Conservation (phyloP, 2,113 vertebrate species). For the Istiophorus platypterus region DNA sequence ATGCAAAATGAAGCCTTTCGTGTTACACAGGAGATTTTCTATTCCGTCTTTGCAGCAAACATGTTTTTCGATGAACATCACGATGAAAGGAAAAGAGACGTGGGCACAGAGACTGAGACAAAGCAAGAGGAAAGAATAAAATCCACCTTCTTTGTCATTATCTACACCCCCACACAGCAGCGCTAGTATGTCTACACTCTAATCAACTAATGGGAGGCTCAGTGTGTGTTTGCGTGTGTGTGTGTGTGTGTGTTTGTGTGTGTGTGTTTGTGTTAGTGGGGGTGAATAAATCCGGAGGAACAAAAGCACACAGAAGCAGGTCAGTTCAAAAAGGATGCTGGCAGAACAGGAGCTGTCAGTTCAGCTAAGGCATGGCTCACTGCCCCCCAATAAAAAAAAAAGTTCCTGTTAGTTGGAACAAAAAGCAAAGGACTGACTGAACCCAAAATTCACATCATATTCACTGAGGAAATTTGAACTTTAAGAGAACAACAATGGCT, state of each 20-base stretch:
- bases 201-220: conserved; percentile 64
- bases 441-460: conserved; percentile 19
- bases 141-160: conserved; percentile 18
- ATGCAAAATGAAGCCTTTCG: conserved; percentile 44
- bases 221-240: conserved; percentile 11
- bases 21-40: conserved; percentile 23
- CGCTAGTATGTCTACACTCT: conserved; percentile 6
- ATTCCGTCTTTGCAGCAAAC: conserved; percentile 5
- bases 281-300: conserved; percentile 57
- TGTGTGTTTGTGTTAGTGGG: conserved; percentile 27
- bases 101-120: not conserved
- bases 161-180: conserved; percentile 7
- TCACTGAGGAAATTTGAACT: not conserved
- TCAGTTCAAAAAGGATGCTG: conserved; percentile 66
- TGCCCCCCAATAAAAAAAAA: conserved; percentile 58
- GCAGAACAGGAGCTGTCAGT: conserved; percentile 72
- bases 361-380: conserved; percentile 74
- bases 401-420: conserved; percentile 57
- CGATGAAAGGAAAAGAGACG: conserved; percentile 4
- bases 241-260: conserved; percentile 39
- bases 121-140: not conserved
- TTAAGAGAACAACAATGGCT: not conserved
- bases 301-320: conserved; percentile 68
- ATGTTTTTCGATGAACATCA: conserved; percentile 11
- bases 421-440: conserved; percentile 41